A percentile compares a stretch with the other conserved stretches of the same genome.
These are phyloP conservation scores for Ptilodon capucinus DNA, from an alignment of 2,888 invertebrate genomes.

Conservation along the genomic window DNA sequence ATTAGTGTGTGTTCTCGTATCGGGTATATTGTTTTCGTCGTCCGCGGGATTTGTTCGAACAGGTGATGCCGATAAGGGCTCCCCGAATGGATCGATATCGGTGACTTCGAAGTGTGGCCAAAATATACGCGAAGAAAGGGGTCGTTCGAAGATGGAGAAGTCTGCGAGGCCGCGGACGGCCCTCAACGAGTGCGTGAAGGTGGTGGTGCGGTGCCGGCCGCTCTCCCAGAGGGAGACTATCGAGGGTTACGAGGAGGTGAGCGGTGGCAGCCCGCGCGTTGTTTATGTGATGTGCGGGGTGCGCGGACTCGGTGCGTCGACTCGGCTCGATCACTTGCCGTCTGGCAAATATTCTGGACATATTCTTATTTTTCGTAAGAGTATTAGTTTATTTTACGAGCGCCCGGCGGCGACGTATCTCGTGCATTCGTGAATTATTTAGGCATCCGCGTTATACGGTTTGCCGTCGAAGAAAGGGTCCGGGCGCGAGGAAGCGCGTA, in stretches of 20 bases:
- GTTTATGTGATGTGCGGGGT: conserved; percentile 39
- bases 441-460: neutral
- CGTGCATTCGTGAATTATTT: conserved; percentile 1
- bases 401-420: neutral
- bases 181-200: conserved; percentile 95
- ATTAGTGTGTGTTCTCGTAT: conserved; percentile 40
- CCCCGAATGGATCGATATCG: conserved; percentile 79
- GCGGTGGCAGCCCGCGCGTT: conserved; percentile 25
- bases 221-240: conserved; percentile 93
- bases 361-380: conserved; percentile 7
- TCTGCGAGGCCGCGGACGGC: conserved; percentile 76
- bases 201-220: conserved; percentile 98
- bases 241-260: conserved; percentile 86
- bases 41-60: conserved; percentile 46
- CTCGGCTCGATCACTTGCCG: conserved; percentile 15
- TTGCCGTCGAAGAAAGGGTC: conserved; percentile 18
- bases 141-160: conserved; percentile 73
- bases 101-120: conserved; percentile 62
- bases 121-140: conserved; percentile 51
- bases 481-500: conserved; percentile 23
- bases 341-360: conserved; percentile 18
- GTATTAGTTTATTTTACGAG: conserved; percentile 2
- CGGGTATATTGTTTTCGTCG: conserved; percentile 37
- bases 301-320: conserved; percentile 61
- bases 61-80: conserved; percentile 72